These are phyloP conservation scores for Coelopa frigida DNA, from an alignment of 1,140 invertebrate genomes.

Conservation along the genomic window DNA sequence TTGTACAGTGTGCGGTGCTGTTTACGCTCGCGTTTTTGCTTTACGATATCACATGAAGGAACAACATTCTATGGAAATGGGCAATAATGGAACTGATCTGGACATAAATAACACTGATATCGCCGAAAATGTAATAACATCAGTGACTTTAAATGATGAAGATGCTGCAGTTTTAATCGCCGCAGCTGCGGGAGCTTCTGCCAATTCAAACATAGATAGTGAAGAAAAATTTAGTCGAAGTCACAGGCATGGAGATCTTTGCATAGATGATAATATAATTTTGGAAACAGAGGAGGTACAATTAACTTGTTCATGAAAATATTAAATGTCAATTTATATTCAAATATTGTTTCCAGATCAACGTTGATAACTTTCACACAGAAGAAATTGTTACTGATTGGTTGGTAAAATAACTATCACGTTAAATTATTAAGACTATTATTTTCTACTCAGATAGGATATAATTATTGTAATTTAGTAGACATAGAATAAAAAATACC, in stretches of 20 bases:
- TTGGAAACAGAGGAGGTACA: slow-evolving; percentile 7
- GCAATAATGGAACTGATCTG: too few species aligned
- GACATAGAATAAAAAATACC: too few species aligned
- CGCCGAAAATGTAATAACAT: background rate
- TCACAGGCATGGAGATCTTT: slow-evolving; percentile 19
- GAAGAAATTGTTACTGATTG: slow-evolving; percentile 42
- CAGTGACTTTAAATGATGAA: slow-evolving; percentile 8
- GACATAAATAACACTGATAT: background rate
- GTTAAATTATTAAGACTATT: background rate
- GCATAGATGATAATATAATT: slow-evolving; percentile 16
- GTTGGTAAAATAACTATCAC: slow-evolving; percentile 18
- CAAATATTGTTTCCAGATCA: slow-evolving; percentile 23
- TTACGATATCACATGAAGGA: slow-evolving; percentile 62
- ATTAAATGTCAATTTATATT: background rate
- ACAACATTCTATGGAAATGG: slow-evolving; percentile 46
- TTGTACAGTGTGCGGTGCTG: slow-evolving; percentile 64
- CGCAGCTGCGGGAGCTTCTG: slow-evolving; percentile 22
- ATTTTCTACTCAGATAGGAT: too few species aligned
- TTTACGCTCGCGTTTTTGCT: slow-evolving; percentile 63
- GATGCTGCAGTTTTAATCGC: slow-evolving; percentile 30
- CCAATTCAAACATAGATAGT: slow-evolving; percentile 20
- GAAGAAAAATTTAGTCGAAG: slow-evolving; percentile 17
- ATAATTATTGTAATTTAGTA: too few species aligned
- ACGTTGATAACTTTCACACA: slow-evolving; percentile 29
- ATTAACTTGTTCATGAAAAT: slow-evolving; percentile 2